Percentiles rank a stretch among this genome's conserved stretches.
phyloP scores from a whole-genome alignment of 2,888 invertebrate genomes.

The Apoda limacodes region DNA sequence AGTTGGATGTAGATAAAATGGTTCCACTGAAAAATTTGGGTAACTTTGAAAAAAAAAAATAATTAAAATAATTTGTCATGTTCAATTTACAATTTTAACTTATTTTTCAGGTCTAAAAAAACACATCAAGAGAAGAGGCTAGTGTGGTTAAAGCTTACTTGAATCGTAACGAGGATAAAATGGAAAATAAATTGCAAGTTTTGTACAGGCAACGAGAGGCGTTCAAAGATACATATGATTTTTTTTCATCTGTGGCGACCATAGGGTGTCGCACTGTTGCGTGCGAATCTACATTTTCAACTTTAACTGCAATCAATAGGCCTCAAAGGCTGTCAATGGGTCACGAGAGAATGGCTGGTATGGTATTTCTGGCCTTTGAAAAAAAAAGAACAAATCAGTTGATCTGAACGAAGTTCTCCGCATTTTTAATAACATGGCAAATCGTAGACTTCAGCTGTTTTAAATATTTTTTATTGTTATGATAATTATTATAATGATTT shows the following conservation, averaged over 20 bases:
- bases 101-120: slow-evolving; percentile 10
- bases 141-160: slow-evolving; percentile 11
- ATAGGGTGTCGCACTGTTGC: slow-evolving; percentile 8
- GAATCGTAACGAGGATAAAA: slow-evolving; percentile 10
- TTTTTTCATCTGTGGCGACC: too few relatives aligned
- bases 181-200: background rate
- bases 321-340: slow-evolving; percentile 20
- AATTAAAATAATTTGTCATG: slow-evolving; percentile 7
- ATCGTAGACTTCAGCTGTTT: slow-evolving; percentile 1
- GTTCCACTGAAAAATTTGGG: slow-evolving; percentile 7
- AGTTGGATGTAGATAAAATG: slow-evolving; percentile 7
- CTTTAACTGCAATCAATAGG: slow-evolving; percentile 21
- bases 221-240: slow-evolving; percentile 6
- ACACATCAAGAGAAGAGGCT: slow-evolving; percentile 11
- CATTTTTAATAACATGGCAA: background rate
- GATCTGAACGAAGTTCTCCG: slow-evolving; percentile 1
- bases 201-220: slow-evolving; percentile 5
- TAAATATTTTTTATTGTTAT: too few relatives aligned
- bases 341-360: slow-evolving; percentile 20
- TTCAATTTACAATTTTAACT: slow-evolving; percentile 9
- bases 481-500: too few relatives aligned
- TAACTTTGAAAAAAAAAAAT: slow-evolving; percentile 7
- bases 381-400: background rate
- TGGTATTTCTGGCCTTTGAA: slow-evolving; percentile 14
- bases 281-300: slow-evolving; percentile 17